Evolutionary conservation across 2,888 invertebrate species (phyloP).

Genomic region (Lathronympha strigana): DNA sequence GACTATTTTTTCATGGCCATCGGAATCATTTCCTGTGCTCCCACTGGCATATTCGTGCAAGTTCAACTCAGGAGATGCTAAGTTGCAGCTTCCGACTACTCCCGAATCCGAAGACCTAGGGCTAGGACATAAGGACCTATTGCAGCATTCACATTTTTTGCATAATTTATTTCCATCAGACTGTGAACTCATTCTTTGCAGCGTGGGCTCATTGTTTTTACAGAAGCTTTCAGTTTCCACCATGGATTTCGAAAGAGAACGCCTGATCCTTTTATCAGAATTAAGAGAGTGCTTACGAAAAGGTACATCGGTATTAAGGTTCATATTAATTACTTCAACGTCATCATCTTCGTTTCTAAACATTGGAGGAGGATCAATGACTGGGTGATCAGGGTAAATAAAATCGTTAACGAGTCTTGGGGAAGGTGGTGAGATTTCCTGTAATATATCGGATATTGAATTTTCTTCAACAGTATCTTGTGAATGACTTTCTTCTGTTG

Average conservation of each 20-base stretch:
- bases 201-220: slow-evolving; percentile 60
- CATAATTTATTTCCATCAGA: slow-evolving; percentile 68
- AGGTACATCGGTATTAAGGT: slow-evolving; percentile 71
- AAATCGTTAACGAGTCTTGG: slow-evolving; percentile 60
- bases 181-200: slow-evolving; percentile 77
- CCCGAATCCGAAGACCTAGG: slow-evolving; percentile 93
- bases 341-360: slow-evolving; percentile 80
- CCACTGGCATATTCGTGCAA: slow-evolving; percentile 66
- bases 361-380: slow-evolving; percentile 85
- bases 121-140: slow-evolving; percentile 86
- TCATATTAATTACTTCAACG: slow-evolving; percentile 73
- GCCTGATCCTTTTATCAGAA: slow-evolving; percentile 83
- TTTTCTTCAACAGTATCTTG: slow-evolving; percentile 54
- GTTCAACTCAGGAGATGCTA: slow-evolving; percentile 88
- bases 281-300: slow-evolving; percentile 84
- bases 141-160: slow-evolving; percentile 85
- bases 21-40: slow-evolving; percentile 69
- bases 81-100: slow-evolving; percentile 92
- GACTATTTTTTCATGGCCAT: slow-evolving; percentile 66
- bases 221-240: slow-evolving; percentile 69
- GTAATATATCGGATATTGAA: slow-evolving; percentile 58
- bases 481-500: slow-evolving; percentile 70
- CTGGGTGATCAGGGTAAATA: slow-evolving; percentile 60
- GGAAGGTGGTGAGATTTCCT: slow-evolving; percentile 74
- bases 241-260: slow-evolving; percentile 76